A percentile compares a stretch with the other conserved stretches of the same genome.
Conservation (phyloP, 1,140 invertebrate species). For the Dolichoris vasculosae region DNA sequence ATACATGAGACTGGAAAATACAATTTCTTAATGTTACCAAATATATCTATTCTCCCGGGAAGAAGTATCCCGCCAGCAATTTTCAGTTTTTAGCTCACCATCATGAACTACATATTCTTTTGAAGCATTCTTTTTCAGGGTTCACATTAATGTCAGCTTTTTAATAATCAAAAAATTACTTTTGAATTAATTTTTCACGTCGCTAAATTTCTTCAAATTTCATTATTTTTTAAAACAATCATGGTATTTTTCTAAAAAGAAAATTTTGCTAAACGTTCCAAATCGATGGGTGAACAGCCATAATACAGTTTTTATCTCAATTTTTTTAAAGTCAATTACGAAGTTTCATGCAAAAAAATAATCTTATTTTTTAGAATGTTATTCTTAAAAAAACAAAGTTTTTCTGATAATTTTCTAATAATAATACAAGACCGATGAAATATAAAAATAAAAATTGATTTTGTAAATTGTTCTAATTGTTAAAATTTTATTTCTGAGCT, state of each 20-base stretch:
- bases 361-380: background rate
- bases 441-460: no score
- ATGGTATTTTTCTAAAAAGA: background rate
- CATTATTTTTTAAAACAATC: constrained; percentile 22
- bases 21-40: background rate
- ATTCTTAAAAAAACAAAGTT: background rate
- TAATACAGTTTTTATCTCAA: background rate
- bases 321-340: background rate
- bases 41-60: background rate
- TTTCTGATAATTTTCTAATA: no score
- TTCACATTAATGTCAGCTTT: background rate
- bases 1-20: constrained; percentile 29
- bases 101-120: background rate
- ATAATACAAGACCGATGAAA: no score
- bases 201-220: background rate
- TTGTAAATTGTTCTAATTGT: no score
- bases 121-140: background rate
- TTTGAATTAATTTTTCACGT: constrained; percentile 1
- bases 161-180: constrained; percentile 11
- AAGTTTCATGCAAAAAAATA: background rate
- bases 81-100: background rate
- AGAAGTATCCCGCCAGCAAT: background rate
- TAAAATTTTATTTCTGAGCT: no score
- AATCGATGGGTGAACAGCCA: background rate
- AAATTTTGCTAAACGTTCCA: background rate